Evolutionary conservation across 2,888 invertebrate species (phyloP), one percentile per base, ranked within the genome.

Genomic region (Oligia fasciuncula): DNA sequence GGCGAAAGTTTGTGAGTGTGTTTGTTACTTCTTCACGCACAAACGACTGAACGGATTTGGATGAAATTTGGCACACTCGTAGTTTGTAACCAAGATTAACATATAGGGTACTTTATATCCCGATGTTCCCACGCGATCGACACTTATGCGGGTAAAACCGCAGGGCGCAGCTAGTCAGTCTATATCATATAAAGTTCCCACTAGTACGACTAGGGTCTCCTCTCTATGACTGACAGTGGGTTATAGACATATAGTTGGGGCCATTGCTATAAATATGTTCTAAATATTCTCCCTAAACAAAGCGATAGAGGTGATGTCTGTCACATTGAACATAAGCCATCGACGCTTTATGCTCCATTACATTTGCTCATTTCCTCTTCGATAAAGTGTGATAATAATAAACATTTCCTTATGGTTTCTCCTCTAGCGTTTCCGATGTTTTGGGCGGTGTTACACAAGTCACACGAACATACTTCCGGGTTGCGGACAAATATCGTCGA

Each of bases 331-430:
- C 23, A 57, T 43, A 54, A 67, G 5, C 11, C 49, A 63, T 46
- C 4, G 49, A 75, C 13, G 35, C 14, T 17, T 68, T 72, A 63
- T 65, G 67, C 57, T 57, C 67, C 72, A 74, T 83, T 74, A 74
- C 71, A 63, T 70, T 71, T 63, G 62, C 73, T 68, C 70, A 83
- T 83, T 68, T 67, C 63, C 65, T 49, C 71, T 78, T 40, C 17
- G n/a, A 67, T 67, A 66, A 67, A 51, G 73, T 51, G 77, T 17
- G 51, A 66, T 73, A 77, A 66, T 70, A 77, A 70, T 77, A 69
- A 81, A 60, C 17, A 40, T 77, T 73, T 77, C 43, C 73, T 60
- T 68, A 43, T 63, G 29, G 14, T 43, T 46, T 63, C 29, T n/a
- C 6, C 46, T 49, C 23, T 49, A 8, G 17, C 57, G n/a, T 54